phyloP scores from a whole-genome alignment of 2,888 invertebrate genomes.

The Elmis aenea region DNA sequence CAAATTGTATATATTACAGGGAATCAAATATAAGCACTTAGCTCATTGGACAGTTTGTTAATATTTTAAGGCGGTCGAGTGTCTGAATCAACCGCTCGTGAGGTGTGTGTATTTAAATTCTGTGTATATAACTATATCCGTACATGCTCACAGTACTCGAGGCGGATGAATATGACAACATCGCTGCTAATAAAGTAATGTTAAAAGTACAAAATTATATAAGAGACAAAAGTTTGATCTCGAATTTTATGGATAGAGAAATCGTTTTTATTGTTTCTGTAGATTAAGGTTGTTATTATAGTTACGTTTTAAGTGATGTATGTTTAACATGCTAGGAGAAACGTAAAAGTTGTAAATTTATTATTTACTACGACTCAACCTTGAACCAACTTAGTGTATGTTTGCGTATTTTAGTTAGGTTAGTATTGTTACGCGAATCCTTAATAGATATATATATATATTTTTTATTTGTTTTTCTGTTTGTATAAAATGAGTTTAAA shows the following conservation, averaged over 20 bases:
- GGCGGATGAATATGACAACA: constrained; percentile 5
- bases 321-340: too few relatives aligned
- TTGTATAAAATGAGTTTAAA: too few relatives aligned
- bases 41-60: constrained; percentile 14
- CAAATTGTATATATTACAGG: constrained; percentile 12
- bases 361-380: too few relatives aligned
- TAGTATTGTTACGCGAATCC: too few relatives aligned
- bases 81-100: constrained; percentile 1
- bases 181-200: constrained; percentile 13
- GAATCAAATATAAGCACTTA: constrained; percentile 14
- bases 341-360: too few relatives aligned
- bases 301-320: too few relatives aligned
- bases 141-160: background rate
- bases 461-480: too few relatives aligned
- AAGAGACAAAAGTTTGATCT: constrained; percentile 41
- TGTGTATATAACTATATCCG: constrained; percentile 9
- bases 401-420: constrained; percentile 19
- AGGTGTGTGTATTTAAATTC: constrained; percentile 5
- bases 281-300: constrained; percentile 17
- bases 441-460: too few relatives aligned
- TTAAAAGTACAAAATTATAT: constrained; percentile 45
- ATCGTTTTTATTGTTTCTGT: constrained; percentile 33
- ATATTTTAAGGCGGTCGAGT: too few relatives aligned
- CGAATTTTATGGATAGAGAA: constrained; percentile 38
- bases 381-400: constrained; percentile 17